These are phyloP conservation scores for Lacanobia wlatinum DNA, from an alignment of 2,888 invertebrate species.

Conservation along the genomic window DNA sequence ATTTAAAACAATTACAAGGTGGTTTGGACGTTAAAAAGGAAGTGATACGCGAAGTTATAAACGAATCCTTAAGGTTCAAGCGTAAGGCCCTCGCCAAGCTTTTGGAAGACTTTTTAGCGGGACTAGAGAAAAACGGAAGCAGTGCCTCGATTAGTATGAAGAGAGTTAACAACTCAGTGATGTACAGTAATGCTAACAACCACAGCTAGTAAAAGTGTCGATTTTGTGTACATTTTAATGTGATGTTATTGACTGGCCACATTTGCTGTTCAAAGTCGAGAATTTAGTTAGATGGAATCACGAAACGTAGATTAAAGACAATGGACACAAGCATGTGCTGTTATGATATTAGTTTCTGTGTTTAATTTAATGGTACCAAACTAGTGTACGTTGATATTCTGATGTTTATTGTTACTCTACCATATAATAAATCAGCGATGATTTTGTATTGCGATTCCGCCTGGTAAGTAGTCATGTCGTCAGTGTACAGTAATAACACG, in stretches of 20 bases:
- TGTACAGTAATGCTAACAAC: constrained; percentile 81
- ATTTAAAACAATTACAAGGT: constrained; percentile 93
- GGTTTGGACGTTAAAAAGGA: constrained; percentile 92
- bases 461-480: constrained; percentile 68
- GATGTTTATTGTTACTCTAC: constrained; percentile 60
- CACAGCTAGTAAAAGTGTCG: constrained; percentile 83
- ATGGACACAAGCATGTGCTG: constrained; percentile 61
- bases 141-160: constrained; percentile 84
- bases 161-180: constrained; percentile 77
- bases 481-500: constrained; percentile 61
- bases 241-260: constrained; percentile 60
- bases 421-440: constrained; percentile 59
- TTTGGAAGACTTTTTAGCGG: constrained; percentile 92
- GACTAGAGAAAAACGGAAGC: constrained; percentile 88
- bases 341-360: constrained; percentile 66
- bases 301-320: constrained; percentile 45
- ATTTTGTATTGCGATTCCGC: constrained; percentile 66
- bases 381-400: constrained; percentile 60
- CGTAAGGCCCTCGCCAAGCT: constrained; percentile 93
- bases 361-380: constrained; percentile 58
- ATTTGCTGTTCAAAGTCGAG: constrained; percentile 55
- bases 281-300: constrained; percentile 48
- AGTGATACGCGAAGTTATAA: constrained; percentile 93
- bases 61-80: constrained; percentile 95
- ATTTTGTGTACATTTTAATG: constrained; percentile 68